These are phyloP conservation scores for Rhinophrynus dorsalis DNA, from an alignment of 2,797 vertebrate species.

Conservation along the genomic window DNA sequence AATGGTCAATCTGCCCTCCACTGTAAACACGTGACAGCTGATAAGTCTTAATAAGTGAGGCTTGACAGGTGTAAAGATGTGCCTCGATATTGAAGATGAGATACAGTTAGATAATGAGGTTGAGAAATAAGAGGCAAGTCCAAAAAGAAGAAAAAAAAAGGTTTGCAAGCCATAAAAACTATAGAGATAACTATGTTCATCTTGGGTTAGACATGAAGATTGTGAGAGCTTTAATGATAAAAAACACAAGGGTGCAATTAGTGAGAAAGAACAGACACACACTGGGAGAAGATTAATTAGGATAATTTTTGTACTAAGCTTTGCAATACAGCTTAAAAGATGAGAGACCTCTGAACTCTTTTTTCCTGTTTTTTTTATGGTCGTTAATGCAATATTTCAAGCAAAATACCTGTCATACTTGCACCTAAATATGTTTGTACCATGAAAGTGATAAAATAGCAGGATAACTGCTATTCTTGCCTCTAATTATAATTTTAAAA, in stretches of 20 bases:
- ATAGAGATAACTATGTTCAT: constrained; percentile 47
- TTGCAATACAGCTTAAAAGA: constrained; percentile 65
- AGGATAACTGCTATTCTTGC: background rate
- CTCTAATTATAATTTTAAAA: no score
- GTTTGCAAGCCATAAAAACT: constrained; percentile 22
- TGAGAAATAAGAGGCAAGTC: constrained; percentile 29
- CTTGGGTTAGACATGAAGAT: constrained; percentile 31
- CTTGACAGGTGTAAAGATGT: constrained; percentile 20
- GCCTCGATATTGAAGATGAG: constrained; percentile 15
- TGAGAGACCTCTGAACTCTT: constrained; percentile 76
- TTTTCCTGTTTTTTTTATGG: constrained; percentile 83
- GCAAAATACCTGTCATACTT: constrained; percentile 76
- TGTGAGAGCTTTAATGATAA: constrained; percentile 39
- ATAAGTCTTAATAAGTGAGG: constrained; percentile 32
- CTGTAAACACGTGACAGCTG: constrained; percentile 18
- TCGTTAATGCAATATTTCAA: constrained; percentile 86
- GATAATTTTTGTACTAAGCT: constrained; percentile 41
- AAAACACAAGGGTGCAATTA: constrained; percentile 45
- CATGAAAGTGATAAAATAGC: background rate
- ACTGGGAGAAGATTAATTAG: constrained; percentile 47
- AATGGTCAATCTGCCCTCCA: background rate
- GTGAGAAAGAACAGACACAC: constrained; percentile 30
- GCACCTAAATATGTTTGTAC: constrained; percentile 57
- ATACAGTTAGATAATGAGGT: constrained; percentile 38
- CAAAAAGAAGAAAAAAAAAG: constrained; percentile 15